These are phyloP conservation scores for Mesochorus sp. DNA, from an alignment of 2,888 invertebrate species.

Conservation along the genomic window DNA sequence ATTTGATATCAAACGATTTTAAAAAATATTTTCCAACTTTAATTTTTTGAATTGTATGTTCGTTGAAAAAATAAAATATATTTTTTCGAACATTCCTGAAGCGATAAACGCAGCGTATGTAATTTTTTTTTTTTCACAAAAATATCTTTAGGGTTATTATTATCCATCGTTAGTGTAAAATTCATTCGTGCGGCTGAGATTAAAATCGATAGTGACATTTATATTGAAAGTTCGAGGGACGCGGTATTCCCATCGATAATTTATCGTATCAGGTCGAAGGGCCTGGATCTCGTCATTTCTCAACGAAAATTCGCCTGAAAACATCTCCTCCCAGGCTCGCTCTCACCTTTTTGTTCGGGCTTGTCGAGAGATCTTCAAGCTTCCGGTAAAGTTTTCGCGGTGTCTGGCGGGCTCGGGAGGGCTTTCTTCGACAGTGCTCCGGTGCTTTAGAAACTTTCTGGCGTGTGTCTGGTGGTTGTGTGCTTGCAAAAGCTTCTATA, in stretches of 20 bases:
- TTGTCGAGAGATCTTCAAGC: background rate
- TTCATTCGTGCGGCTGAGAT: too few species aligned
- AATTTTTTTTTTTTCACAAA: too few species aligned
- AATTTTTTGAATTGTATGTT: background rate
- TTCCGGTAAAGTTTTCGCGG: conserved; percentile 6
- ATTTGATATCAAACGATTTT: too few species aligned
- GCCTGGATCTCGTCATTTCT: background rate
- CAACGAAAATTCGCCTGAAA: background rate
- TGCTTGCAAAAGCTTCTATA: background rate
- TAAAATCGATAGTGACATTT: background rate
- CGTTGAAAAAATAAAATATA: too few species aligned
- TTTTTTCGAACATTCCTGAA: too few species aligned
- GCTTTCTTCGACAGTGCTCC: conserved; percentile 14
- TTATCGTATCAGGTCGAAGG: conserved; percentile 8
- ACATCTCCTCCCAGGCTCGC: too few species aligned
- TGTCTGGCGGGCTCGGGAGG: background rate
- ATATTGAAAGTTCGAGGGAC: background rate
- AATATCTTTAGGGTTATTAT: too few species aligned
- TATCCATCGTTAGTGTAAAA: too few species aligned
- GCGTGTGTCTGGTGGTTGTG: conserved; percentile 12
- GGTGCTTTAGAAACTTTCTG: conserved; percentile 42
- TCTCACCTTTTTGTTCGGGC: conserved; percentile 19
- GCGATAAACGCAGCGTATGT: too few species aligned
- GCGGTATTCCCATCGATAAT: conserved; percentile 17
- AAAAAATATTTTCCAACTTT: background rate